phyloP scores from a whole-genome alignment of 2,797 vertebrate genomes.

The Nyctibius grandis region DNA sequence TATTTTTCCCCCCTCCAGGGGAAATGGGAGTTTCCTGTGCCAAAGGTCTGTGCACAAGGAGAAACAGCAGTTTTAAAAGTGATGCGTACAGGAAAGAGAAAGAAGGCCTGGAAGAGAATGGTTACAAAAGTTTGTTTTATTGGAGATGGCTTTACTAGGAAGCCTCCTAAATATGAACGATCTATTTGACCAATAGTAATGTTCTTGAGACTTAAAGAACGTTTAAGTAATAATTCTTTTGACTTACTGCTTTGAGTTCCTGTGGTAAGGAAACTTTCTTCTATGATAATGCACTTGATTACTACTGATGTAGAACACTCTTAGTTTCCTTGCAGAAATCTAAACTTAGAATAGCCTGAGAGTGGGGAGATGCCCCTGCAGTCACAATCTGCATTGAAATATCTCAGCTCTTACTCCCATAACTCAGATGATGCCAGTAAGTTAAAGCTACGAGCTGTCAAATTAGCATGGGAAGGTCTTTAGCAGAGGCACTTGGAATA shows the following conservation, averaged over 20 bases:
- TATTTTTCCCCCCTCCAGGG: slow-evolving; percentile 80
- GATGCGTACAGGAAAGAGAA: slow-evolving; percentile 93
- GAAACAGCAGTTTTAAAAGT: slow-evolving; percentile 98
- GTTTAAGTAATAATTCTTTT: not conserved
- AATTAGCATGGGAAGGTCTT: not conserved
- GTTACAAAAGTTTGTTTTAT: slow-evolving; percentile 99
- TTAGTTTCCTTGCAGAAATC: not conserved
- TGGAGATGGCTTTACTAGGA: slow-evolving; percentile 95
- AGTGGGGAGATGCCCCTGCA: not conserved
- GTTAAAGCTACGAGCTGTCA: rapidly evolving
- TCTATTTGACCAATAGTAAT: slow-evolving; percentile 98
- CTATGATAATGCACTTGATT: not conserved
- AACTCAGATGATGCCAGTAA: not conserved
- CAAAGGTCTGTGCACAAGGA: slow-evolving; percentile 96
- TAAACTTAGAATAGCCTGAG: not conserved
- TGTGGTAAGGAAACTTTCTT: not conserved
- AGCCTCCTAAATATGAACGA: slow-evolving; percentile 96
- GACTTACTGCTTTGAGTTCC: not conserved
- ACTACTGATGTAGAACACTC: not conserved
- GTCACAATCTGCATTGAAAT: not conserved
- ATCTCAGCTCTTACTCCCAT: not conserved
- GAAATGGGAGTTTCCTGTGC: slow-evolving; percentile 98
- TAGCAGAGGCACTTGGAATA: not conserved
- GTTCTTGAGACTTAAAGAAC: not conserved
- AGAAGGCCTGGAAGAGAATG: slow-evolving; percentile 99